These are phyloP conservation scores for Anoplophora glabripennis DNA, from an alignment of 1,140 invertebrate genomes.

Conservation along the genomic window DNA sequence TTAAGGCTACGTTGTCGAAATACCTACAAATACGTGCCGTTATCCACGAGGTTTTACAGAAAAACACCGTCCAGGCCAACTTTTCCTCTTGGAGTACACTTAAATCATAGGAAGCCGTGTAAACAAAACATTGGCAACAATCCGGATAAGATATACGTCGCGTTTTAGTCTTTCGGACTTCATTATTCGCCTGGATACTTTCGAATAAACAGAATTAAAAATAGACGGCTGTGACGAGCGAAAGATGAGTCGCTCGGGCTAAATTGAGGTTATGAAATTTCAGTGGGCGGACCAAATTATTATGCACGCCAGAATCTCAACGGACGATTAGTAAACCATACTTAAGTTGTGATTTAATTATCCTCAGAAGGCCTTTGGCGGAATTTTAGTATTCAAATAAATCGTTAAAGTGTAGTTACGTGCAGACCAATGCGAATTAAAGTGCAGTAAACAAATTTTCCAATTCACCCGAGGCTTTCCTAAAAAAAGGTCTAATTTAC, in stretches of 20 bases:
- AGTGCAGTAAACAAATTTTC: no score
- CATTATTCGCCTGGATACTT: constrained; percentile 4
- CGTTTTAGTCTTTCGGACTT: not conserved
- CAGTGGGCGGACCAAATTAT: not conserved
- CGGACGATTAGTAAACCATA: no score
- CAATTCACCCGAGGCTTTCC: no score
- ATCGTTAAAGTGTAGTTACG: no score
- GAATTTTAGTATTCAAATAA: no score
- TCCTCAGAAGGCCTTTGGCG: no score
- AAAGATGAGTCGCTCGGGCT: constrained; percentile 11
- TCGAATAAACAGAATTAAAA: constrained; percentile 2
- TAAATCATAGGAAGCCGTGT: not conserved
- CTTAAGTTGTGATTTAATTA: no score
- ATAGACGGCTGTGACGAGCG: constrained; percentile 4
- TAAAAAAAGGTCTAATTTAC: no score
- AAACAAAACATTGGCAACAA: constrained; percentile 8
- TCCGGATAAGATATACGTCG: not conserved
- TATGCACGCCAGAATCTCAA: not conserved
- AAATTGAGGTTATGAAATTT: constrained; percentile 8
- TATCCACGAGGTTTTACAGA: no score
- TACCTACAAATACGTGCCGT: no score
- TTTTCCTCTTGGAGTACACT: not conserved
- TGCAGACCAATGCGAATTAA: no score
- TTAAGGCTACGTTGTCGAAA: no score
- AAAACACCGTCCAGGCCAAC: not conserved